Conservation (phyloP, 1,140 invertebrate species). For the Pseudomyrmex sp. region DNA sequence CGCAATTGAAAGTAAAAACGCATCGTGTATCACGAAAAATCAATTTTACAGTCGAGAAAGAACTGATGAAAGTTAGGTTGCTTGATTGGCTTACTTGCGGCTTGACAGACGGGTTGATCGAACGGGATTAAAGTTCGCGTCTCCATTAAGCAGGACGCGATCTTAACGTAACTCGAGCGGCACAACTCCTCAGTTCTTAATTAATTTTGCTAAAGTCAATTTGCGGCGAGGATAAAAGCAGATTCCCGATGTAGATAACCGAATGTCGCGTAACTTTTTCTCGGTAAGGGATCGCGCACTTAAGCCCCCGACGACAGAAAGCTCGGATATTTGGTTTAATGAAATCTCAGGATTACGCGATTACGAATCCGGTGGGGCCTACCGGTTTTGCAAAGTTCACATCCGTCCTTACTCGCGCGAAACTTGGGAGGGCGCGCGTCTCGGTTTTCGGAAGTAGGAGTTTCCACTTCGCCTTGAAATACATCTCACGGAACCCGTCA, state of each 20-base stretch:
- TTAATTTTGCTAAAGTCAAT: constrained; percentile 83
- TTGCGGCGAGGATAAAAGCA: constrained; percentile 76
- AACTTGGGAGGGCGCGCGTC: constrained; percentile 51
- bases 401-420: constrained; percentile 62
- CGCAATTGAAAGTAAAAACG: constrained; percentile 11
- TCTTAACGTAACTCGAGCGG: constrained; percentile 68
- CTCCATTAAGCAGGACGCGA: constrained; percentile 67
- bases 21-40: constrained; percentile 29
- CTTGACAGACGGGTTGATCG: constrained; percentile 69
- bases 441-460: constrained; percentile 51
- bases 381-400: constrained; percentile 77
- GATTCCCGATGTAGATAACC: constrained; percentile 70
- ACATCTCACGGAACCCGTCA: constrained; percentile 24
- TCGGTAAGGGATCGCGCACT: constrained; percentile 59
- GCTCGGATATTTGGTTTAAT: constrained; percentile 73
- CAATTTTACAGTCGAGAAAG: constrained; percentile 22
- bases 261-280: constrained; percentile 74
- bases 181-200: constrained; percentile 73
- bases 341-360: constrained; percentile 70
- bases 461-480: constrained; percentile 43
- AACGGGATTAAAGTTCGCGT: constrained; percentile 77
- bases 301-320: constrained; percentile 72
- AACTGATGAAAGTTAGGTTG: constrained; percentile 20
- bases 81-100: constrained; percentile 9
- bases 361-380: constrained; percentile 69